Percentiles rank a stretch among this genome's conserved stretches.
These are phyloP conservation scores for Aphrocallistes beatrix DNA, from an alignment of 37 sponge, comb jelly and placozoan genomes.

Conservation along the genomic window DNA sequence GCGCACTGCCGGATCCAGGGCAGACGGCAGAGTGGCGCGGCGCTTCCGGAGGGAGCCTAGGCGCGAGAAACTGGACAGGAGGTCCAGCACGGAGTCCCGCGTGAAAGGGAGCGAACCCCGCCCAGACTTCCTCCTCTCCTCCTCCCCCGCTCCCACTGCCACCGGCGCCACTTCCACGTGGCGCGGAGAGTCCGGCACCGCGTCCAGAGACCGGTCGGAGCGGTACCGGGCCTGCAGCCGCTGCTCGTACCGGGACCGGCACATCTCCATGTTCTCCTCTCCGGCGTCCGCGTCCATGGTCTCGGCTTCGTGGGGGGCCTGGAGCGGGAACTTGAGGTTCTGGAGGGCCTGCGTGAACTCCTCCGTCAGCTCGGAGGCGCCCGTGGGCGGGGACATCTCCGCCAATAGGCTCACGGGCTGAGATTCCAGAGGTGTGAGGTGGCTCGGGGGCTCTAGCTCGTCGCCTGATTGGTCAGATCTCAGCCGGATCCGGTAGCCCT, in stretches of 20 bases:
- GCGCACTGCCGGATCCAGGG: background rate
- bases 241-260: slow-evolving; percentile 4
- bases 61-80: background rate
- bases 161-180: background rate
- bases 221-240: background rate
- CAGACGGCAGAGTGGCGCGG: background rate
- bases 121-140: background rate
- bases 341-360: background rate
- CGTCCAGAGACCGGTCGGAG: background rate
- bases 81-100: background rate
- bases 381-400: background rate
- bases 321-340: background rate
- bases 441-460: background rate
- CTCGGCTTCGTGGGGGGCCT: background rate
- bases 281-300: background rate
- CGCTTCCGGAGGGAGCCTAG: background rate
- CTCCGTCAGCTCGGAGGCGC: background rate
- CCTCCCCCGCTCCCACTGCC: background rate
- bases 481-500: too few relatives aligned
- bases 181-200: too few relatives aligned
- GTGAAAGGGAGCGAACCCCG: background rate
- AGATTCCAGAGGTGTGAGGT: background rate
- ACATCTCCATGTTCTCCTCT: too few relatives aligned
- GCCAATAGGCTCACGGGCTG: background rate
- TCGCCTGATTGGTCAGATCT: too few relatives aligned